Evolutionary conservation across 2,888 invertebrate species (phyloP), one percentile per base, ranked within the genome.

Genomic region (Pterostichus madidus): DNA sequence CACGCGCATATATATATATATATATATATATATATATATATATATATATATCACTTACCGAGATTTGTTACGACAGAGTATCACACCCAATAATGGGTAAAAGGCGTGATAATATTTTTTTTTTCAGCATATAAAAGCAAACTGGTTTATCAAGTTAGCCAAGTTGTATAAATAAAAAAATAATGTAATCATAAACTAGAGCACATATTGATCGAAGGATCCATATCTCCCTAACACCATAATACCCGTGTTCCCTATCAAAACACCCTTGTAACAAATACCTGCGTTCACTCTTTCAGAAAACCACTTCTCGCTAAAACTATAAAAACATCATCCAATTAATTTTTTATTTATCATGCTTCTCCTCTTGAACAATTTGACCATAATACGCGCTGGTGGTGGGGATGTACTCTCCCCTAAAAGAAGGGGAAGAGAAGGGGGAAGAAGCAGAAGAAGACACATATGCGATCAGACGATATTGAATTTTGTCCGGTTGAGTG

Each of bases 391-490:
- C 49, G 49, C 5, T 11, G 13, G 5, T 7, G 44, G 44, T 10
- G 44, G 44, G 44, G 44, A 44, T 1, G 2, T 4, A 44, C 24
- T 24, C n/a, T 24, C 24, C 24, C 24, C 24, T 24, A 1, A 24
- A 39, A 5, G 5, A 39, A 39, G 35, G 6, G 46, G 49, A 49
- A n/a, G 11, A 24, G 13, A n/a, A 49, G 11, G 49, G n/a, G 5
- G 49, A n/a, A 49, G 64, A 59, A 31, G 59, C 8, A 59, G 59
- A 15, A 4, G 8, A 10, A 39, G 13, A 24, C 32, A 71, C 68
- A 71, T 71, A 71, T 71, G 39, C 44, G 68, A 71, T 44, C 44
- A 44, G 39, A 13, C 64, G 68, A 71, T 71, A 71, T 71, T 71
- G 68, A 71, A 71, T 71, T 71, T 13, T 44, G 44, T 39, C 68